These are phyloP conservation scores for Tenebrio molitor DNA, from an alignment of 1,140 invertebrate genomes.

Conservation along the genomic window DNA sequence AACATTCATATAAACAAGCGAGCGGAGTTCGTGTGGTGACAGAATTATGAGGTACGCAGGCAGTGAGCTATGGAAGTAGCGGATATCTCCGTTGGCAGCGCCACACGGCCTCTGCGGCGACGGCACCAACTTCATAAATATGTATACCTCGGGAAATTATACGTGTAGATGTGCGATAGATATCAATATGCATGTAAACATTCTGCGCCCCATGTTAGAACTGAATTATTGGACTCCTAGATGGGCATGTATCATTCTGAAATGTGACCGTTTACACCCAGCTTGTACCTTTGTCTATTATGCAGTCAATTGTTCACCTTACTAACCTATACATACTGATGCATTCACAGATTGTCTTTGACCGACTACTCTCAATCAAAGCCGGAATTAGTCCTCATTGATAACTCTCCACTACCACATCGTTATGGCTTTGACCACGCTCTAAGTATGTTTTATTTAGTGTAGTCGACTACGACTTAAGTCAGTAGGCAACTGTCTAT, in stretches of 20 bases:
- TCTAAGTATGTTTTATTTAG: no score
- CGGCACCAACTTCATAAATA: constrained; percentile 60
- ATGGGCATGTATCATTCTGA: constrained; percentile 55
- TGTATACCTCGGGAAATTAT: constrained; percentile 63
- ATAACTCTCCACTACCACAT: no score
- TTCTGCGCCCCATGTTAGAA: constrained; percentile 61
- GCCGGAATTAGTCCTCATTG: no score
- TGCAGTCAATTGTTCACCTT: constrained; percentile 17
- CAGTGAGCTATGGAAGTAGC: constrained; percentile 57
- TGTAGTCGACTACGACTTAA: no score
- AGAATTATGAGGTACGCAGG: constrained; percentile 62
- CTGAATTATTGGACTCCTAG: constrained; percentile 60
- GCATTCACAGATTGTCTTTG: neutral
- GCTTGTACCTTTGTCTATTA: constrained; percentile 41
- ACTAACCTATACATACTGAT: neutral
- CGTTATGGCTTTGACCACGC: no score
- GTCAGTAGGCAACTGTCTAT: no score
- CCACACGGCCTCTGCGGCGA: constrained; percentile 44
- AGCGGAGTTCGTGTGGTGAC: constrained; percentile 60
- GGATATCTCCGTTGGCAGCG: constrained; percentile 55
- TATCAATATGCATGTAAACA: constrained; percentile 67
- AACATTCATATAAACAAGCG: constrained; percentile 61
- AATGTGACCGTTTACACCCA: constrained; percentile 44
- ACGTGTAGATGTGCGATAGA: constrained; percentile 64
- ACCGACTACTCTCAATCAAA: neutral